Evolutionary conservation across 2,888 invertebrate genomes (phyloP).

Genomic region (Thyatira batis): DNA sequence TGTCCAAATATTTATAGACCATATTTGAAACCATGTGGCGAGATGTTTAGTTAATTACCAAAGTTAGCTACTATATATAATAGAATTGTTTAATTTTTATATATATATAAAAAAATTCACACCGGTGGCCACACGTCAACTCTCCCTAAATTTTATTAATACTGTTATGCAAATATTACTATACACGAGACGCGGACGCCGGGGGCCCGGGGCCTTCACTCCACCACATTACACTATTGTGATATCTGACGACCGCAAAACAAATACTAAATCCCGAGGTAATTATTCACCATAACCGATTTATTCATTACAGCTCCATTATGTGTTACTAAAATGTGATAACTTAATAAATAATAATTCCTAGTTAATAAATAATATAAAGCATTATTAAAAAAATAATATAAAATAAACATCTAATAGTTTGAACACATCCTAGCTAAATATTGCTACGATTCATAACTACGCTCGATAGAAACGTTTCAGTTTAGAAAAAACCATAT

Average conservation of each 20-base stretch:
- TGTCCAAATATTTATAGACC: slow-evolving; percentile 2
- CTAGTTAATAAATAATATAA: slow-evolving; percentile 76
- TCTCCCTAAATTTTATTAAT: slow-evolving; percentile 57
- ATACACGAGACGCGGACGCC: slow-evolving; percentile 24
- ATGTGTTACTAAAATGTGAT: slow-evolving; percentile 46
- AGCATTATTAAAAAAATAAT: slow-evolving; percentile 58
- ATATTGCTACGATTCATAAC: slow-evolving; percentile 69
- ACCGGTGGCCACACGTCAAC: slow-evolving; percentile 45
- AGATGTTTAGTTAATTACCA: slow-evolving; percentile 1
- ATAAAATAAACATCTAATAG: slow-evolving; percentile 60
- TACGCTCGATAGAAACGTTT: slow-evolving; percentile 71
- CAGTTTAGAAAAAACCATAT: slow-evolving; percentile 57
- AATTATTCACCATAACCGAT: slow-evolving; percentile 50
- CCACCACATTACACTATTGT: slow-evolving; percentile 33
- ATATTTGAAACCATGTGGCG: slow-evolving; percentile 6
- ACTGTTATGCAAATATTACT: slow-evolving; percentile 55
- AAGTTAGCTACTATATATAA: slow-evolving; percentile 6
- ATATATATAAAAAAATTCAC: slow-evolving; percentile 36
- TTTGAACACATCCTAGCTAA: slow-evolving; percentile 81
- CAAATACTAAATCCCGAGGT: slow-evolving; percentile 50
- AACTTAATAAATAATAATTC: slow-evolving; percentile 71
- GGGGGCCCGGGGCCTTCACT: slow-evolving; percentile 7
- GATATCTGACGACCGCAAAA: slow-evolving; percentile 50
- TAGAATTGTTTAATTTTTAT: slow-evolving; percentile 18
- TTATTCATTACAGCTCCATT: slow-evolving; percentile 36